Base-by-base conservation (phyloP, 2,797 vertebrate genomes). In the Crocidura indochinensis region DNA sequence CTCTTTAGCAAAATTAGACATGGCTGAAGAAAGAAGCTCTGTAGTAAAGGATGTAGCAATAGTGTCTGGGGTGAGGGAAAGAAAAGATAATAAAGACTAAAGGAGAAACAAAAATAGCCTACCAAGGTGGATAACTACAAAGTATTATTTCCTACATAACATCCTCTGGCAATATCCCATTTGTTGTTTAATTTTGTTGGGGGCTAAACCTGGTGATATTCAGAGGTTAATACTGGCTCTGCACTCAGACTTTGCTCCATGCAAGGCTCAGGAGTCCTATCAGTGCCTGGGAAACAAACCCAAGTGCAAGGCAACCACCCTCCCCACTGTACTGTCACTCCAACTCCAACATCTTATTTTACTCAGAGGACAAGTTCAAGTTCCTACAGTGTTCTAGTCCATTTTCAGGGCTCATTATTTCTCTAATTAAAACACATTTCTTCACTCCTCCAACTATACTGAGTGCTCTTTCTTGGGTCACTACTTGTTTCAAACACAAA, bases 1-100 rank as follows among this genome's bases (percentile, higher is more conserved):
- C 69, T 85, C 47, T 22, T 91, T 47, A 74, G 77, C 14, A 44
- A 44, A 76, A 60, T 12, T 51, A 10, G 64, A 60, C 19, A 20
- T 20, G 84, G 6, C 44, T 69, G 6, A 62, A n/a, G 44, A 81
- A 80, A 62, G 20, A 76, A 56, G 47, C 60, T 76, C 72, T 91
- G 84, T 81, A 62, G 77, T 14, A 62, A 24, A 60, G 38, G n/a
- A 24, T 51, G 0, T 69, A 62, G 22, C 51, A 49, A 31, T 4
- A 49, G 24, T 68, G 60, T 68, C 31, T 22, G 22, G 38, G 60
- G 80, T 86, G 56, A 74, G 1, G 22, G 27, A 22, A 75, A 76
- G 26, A 10, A 46, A 80, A 65, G 20, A 44, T 7, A 67, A 65
- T 22, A 67, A 80, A 67, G 22, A 56, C 20, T 10, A 15, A 27